Conservation (phyloP, 1,140 invertebrate species). For the Apis florea region DNA sequence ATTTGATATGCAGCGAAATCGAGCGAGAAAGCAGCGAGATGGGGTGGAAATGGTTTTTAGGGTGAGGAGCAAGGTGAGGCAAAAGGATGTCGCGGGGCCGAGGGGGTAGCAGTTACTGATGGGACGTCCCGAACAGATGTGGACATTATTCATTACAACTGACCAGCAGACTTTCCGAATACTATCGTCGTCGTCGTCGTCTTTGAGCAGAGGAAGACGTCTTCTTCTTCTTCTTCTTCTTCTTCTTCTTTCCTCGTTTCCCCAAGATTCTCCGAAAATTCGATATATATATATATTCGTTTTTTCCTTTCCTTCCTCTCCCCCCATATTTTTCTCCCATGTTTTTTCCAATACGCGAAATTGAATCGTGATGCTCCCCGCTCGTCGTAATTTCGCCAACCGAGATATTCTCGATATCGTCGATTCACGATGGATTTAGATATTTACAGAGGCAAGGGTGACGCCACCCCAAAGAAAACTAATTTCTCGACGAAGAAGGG, state of each 20-base stretch:
- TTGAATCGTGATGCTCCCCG: not conserved
- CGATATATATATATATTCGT: constrained; percentile 34
- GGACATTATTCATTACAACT: constrained; percentile 79
- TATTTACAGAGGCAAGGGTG: not conserved
- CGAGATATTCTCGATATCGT: not conserved
- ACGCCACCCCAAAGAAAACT: not conserved
- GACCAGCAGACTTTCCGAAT: constrained; percentile 59
- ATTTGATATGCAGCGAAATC: constrained; percentile 79
- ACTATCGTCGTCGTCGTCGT: constrained; percentile 48
- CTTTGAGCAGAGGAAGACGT: constrained; percentile 50
- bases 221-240: constrained; percentile 4
- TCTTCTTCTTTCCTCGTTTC: not conserved
- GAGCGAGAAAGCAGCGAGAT: constrained; percentile 73
- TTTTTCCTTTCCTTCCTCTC: constrained; percentile 15
- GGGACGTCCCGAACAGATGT: constrained; percentile 78
- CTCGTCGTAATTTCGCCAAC: not conserved
- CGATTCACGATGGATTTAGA: not conserved
- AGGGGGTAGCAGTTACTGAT: constrained; percentile 74
- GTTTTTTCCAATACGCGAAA: not conserved
- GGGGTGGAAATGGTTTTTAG: constrained; percentile 76
- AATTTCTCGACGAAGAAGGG: not conserved
- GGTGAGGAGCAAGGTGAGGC: constrained; percentile 62
- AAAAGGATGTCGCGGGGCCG: constrained; percentile 40
- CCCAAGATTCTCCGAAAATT: not conserved
- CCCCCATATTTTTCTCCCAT: not conserved